Base-by-base conservation (phyloP, 2,888 invertebrate genomes). In the Chrysolina haemoptera region DNA sequence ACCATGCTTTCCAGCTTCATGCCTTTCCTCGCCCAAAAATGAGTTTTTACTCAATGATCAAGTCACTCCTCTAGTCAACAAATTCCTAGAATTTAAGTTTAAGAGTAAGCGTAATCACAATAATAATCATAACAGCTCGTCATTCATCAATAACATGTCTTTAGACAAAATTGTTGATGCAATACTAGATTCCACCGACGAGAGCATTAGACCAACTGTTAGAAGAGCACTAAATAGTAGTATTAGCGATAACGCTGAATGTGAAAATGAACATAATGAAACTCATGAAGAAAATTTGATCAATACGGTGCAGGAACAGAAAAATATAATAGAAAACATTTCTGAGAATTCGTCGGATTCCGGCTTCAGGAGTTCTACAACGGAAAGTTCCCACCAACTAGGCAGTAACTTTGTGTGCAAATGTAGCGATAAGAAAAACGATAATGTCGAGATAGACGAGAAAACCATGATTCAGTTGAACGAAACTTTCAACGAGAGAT, bases 121-220 rank as follows among this genome's bases (percentile, higher is more conserved):
- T 16, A 88, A 62, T 87, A 89, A 81, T 86, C 84, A 82, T 9
- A 88, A 89, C 73, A 89, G 91, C 76, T 88, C 90, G 0, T 90
- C 90, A 6, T 89, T 89, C 80, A 88, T 91, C 88, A 87, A 90
- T 88, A 78, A 91, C 88, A 86, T 88, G 88, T 85, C 91, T 85
- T 85, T 92, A 62, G 91, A 92, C 82, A 89, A 88, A 85, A 90
- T 92, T 87, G 92, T 92, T 59, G 91, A 92, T 82, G 92, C 91
- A 74, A 91, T 92, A 70, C 89, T 92, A 76, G 91, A 92, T 78
- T 91, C 90, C 76, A 90, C 40, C 4, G 89, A 89, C 81, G 89
- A 89, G 68, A 87, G 89, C 0, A 90, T 90, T 62, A 71, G 74
- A 46, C 71, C 76, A 9, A 72, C 67, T 14, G 85, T 88, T 87